These are phyloP conservation scores for Chydorus sphaericus DNA, from an alignment of 2,888 invertebrate species.

Conservation along the genomic window DNA sequence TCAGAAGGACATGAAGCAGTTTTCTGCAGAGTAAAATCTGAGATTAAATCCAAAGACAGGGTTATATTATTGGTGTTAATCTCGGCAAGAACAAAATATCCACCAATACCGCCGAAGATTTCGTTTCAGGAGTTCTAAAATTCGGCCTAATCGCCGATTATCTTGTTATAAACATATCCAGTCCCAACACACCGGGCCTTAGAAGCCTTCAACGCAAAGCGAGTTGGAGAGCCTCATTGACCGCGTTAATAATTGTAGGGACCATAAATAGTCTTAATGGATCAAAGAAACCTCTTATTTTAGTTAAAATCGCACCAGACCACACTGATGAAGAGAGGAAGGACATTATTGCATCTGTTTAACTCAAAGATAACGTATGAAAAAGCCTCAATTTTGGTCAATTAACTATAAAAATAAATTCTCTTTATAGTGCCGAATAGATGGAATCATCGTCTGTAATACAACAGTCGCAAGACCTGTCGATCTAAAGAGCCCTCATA, in stretches of 20 bases:
- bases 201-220: slow-evolving; percentile 65
- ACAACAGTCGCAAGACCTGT: slow-evolving; percentile 67
- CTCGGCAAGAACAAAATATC: slow-evolving; percentile 89
- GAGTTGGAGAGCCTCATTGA: slow-evolving; percentile 52
- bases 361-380: slow-evolving; percentile 25
- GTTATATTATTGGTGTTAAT: slow-evolving; percentile 78
- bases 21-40: slow-evolving; percentile 42
- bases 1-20: slow-evolving; percentile 79
- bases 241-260: slow-evolving; percentile 43
- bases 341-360: slow-evolving; percentile 67
- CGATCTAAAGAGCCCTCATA: slow-evolving; percentile 39
- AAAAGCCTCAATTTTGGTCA: neutral
- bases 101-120: slow-evolving; percentile 50
- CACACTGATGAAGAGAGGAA: slow-evolving; percentile 53
- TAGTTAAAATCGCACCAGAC: slow-evolving; percentile 92
- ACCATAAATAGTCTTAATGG: slow-evolving; percentile 38
- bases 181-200: slow-evolving; percentile 91
- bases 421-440: slow-evolving; percentile 41
- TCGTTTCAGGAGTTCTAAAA: slow-evolving; percentile 63
- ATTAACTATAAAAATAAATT: neutral
- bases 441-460: slow-evolving; percentile 87
- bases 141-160: slow-evolving; percentile 83
- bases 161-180: slow-evolving; percentile 88
- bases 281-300: slow-evolving; percentile 50
- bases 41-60: slow-evolving; percentile 36